phyloP scores from a whole-genome alignment of 1,140 invertebrate genomes.

The Aphaenogaster ashmeadi region DNA sequence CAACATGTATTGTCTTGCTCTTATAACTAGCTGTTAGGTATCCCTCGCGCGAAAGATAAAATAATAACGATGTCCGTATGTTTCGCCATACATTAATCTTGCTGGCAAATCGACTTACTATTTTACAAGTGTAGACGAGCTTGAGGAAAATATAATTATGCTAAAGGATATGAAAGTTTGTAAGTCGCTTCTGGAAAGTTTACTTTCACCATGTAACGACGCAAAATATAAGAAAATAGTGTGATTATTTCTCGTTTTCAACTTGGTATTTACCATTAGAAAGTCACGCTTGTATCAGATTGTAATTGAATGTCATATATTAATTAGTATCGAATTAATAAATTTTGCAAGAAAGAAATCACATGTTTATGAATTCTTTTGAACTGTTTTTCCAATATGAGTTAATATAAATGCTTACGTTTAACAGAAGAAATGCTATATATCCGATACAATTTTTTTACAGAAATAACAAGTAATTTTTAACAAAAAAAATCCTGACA shows the following conservation, averaged over 20 bases:
- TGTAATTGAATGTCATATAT: constrained; percentile 45
- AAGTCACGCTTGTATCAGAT: constrained; percentile 22
- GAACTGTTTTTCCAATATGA: neutral
- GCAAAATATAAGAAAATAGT: constrained; percentile 43
- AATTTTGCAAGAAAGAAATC: constrained; percentile 46
- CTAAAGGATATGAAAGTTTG: constrained; percentile 43
- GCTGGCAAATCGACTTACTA: constrained; percentile 14
- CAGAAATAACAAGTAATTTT: neutral
- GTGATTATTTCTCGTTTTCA: constrained; percentile 19
- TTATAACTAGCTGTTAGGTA: constrained; percentile 64
- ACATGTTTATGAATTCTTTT: constrained; percentile 21
- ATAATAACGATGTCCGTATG: constrained; percentile 17
- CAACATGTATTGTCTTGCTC: constrained; percentile 69
- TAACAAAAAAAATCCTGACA: neutral
- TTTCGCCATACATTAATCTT: constrained; percentile 35
- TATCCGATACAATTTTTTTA: neutral
- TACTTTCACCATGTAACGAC: constrained; percentile 28
- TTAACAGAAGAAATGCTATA: neutral
- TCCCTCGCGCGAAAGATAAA: constrained; percentile 15
- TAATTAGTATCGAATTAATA: constrained; percentile 47
- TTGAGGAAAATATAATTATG: constrained; percentile 10
- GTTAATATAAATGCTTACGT: neutral
- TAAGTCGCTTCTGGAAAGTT: constrained; percentile 27
- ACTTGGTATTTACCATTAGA: constrained; percentile 32
- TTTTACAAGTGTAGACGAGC: constrained; percentile 41